These are phyloP conservation scores for Cheilosia scutellata DNA, from an alignment of 2,888 invertebrate genomes.

Conservation along the genomic window DNA sequence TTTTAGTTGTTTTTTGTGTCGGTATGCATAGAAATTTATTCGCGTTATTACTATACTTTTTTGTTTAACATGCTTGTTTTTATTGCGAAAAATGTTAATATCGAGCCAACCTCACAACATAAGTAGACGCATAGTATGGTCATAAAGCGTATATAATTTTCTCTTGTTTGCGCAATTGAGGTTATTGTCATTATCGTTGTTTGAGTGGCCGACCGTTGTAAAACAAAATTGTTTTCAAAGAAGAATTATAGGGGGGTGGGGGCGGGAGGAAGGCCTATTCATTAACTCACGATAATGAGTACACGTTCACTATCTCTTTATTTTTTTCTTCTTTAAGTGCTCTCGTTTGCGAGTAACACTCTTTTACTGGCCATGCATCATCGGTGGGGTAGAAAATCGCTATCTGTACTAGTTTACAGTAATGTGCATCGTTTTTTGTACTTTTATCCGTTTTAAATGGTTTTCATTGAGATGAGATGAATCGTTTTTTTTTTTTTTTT, in stretches of 20 bases:
- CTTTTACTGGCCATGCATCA: slow-evolving; percentile 17
- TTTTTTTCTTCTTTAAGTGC: slow-evolving; percentile 7
- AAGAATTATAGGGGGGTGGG: background rate
- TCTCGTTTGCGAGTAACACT: slow-evolving; percentile 6
- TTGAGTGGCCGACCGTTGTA: slow-evolving; percentile 21
- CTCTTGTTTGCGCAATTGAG: slow-evolving; percentile 27
- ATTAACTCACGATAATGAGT: slow-evolving; percentile 35
- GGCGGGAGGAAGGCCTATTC: slow-evolving; percentile 26
- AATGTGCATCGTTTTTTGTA: slow-evolving; percentile 13
- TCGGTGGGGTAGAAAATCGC: slow-evolving; percentile 11
- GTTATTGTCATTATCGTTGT: slow-evolving; percentile 40
- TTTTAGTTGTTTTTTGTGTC: slow-evolving; percentile 12
- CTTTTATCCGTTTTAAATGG: slow-evolving; percentile 8
- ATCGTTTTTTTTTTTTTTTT: background rate
- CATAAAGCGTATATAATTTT: slow-evolving; percentile 20
- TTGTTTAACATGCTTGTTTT: slow-evolving; percentile 10
- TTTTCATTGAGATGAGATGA: slow-evolving; percentile 15
- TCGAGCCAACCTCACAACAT: slow-evolving; percentile 16
- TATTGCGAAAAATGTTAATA: slow-evolving; percentile 15
- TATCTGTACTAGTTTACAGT: background rate
- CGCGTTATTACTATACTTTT: slow-evolving; percentile 22
- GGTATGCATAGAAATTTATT: slow-evolving; percentile 19
- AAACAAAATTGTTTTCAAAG: background rate
- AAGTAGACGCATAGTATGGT: slow-evolving; percentile 16
- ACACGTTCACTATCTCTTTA: slow-evolving; percentile 9